Conservation (phyloP, 2,888 invertebrate genomes). For the Ectobius pallidus region DNA sequence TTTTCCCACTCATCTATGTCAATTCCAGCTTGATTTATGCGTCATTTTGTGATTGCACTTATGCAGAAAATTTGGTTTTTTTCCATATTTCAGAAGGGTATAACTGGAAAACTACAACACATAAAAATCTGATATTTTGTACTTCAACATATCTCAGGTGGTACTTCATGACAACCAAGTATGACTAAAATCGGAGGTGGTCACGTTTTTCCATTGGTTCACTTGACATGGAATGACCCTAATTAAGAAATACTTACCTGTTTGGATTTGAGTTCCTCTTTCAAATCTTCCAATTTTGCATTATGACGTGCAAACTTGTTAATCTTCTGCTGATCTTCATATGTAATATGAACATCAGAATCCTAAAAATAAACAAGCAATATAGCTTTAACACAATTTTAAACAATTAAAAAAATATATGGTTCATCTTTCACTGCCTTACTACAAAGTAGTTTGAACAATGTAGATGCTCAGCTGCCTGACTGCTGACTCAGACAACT, state of each 20-base stretch:
- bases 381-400: background rate
- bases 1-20: too few relatives aligned
- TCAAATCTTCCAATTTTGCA: conserved; percentile 88
- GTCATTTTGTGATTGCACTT: too few relatives aligned
- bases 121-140: too few relatives aligned
- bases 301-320: conserved; percentile 95
- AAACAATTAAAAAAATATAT: background rate
- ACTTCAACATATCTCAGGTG: too few relatives aligned
- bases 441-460: background rate
- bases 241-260: conserved; percentile 68
- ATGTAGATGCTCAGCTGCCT: background rate
- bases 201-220: too few relatives aligned
- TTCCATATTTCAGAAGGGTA: too few relatives aligned
- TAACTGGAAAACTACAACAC: too few relatives aligned
- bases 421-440: background rate
- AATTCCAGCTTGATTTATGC: too few relatives aligned
- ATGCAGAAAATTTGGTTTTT: too few relatives aligned
- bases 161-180: too few relatives aligned
- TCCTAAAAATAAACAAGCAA: conserved; percentile 61
- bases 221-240: too few relatives aligned
- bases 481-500: background rate
- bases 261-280: conserved; percentile 83
- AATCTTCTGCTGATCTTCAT: conserved; percentile 96
- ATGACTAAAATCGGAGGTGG: too few relatives aligned
- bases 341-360: conserved; percentile 91